These are phyloP conservation scores for Cyrtorhinus lividipennis DNA, from an alignment of 1,140 invertebrate species.

Conservation along the genomic window DNA sequence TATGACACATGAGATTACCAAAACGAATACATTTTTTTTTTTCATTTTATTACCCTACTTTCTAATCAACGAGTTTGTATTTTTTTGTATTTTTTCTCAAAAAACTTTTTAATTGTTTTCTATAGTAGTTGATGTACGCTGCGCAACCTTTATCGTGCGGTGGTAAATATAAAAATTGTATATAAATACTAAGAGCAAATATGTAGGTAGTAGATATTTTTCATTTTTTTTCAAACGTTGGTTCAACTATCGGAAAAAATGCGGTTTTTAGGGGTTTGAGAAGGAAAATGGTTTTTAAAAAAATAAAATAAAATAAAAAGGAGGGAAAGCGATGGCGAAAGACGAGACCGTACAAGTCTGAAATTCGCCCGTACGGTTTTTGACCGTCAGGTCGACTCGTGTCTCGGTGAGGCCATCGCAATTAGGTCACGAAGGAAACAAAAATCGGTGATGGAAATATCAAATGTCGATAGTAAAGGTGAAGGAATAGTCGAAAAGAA, in stretches of 20 bases:
- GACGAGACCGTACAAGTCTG: too few relatives aligned
- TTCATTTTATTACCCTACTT: constrained; percentile 11
- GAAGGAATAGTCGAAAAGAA: too few relatives aligned
- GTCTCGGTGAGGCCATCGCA: too few relatives aligned
- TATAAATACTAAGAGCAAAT: constrained; percentile 20
- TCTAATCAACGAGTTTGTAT: constrained; percentile 16
- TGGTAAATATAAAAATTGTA: constrained; percentile 19
- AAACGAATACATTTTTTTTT: constrained; percentile 10
- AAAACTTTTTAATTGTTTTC: not conserved
- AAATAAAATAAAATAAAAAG: constrained; percentile 8
- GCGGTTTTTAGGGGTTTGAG: not conserved
- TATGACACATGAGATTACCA: constrained; percentile 20
- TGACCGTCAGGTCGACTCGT: too few relatives aligned
- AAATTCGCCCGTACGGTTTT: too few relatives aligned
- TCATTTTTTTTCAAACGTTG: not conserved
- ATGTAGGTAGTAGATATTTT: constrained; percentile 12
- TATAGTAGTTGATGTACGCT: constrained; percentile 10
- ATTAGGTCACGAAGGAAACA: too few relatives aligned
- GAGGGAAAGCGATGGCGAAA: not conserved
- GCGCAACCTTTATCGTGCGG: constrained; percentile 16
- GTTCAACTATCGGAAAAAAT: not conserved
- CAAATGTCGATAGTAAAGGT: too few relatives aligned
- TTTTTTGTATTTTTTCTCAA: not conserved
- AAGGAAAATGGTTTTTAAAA: constrained; percentile 7
- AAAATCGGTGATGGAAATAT: too few relatives aligned